A percentile compares a stretch with the other conserved stretches of the same genome.
Evolutionary conservation across 2,113 vertebrate species (phyloP).

Genomic region (Spheniscus mendiculus): DNA sequence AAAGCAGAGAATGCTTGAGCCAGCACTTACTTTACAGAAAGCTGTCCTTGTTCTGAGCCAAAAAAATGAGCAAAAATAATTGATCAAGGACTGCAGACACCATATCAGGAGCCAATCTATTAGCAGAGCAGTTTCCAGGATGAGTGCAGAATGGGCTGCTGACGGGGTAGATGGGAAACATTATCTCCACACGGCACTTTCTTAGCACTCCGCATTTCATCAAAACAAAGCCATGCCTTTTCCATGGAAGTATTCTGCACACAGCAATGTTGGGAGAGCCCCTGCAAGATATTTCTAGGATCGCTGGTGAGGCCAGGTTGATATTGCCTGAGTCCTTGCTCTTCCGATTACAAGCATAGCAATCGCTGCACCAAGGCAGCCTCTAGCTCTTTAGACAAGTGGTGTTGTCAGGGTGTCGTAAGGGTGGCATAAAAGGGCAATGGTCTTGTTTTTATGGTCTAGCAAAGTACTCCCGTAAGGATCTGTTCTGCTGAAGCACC

Average conservation of each 20-base stretch:
- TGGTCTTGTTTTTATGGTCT: not conserved
- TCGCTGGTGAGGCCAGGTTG: not conserved
- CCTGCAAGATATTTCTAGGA: not conserved
- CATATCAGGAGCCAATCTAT: not conserved
- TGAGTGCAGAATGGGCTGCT: not conserved
- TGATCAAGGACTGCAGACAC: not conserved
- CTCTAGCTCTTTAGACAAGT: not conserved
- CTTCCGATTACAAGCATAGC: not conserved
- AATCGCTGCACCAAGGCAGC: not conserved
- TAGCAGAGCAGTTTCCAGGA: not conserved
- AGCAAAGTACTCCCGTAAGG: not conserved
- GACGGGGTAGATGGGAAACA: not conserved
- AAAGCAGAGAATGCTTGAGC: conserved; percentile 8
- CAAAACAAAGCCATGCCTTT: not conserved
- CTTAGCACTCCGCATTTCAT: not conserved
- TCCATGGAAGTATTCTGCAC: not conserved
- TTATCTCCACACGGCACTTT: not conserved
- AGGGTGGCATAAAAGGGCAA: not conserved
- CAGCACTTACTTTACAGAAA: conserved; percentile 16
- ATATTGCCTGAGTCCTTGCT: not conserved
- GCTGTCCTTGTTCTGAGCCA: not conserved
- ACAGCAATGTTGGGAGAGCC: not conserved
- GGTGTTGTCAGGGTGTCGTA: not conserved
- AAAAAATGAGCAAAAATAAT: conserved; percentile 11
- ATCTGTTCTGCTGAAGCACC: not conserved